Base-by-base conservation (phyloP, 2,888 invertebrate species). In the Eupithecia vulgata region DNA sequence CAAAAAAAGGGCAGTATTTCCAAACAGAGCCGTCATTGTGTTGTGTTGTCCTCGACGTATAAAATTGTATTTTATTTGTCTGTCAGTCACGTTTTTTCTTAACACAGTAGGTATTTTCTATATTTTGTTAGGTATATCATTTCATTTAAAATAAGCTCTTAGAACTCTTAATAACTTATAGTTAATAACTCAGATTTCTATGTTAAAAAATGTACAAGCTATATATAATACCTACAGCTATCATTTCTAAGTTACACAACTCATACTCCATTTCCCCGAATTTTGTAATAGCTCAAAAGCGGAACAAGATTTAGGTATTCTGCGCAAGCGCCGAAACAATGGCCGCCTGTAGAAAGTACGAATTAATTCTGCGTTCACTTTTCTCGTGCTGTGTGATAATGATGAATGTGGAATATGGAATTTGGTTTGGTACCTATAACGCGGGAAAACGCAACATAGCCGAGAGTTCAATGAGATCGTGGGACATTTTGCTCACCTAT, bases 291-390 rank as follows among this genome's bases (percentile, higher is more conserved):
- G 21, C 35, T 35, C 68, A 70, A 65, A 70, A 61, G 75, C 73
- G 68, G 45, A 69, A 71, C 73, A 72, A 12, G 21, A 59, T 71
- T 76, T 74, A 71, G 68, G 73, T 77, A 81, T 80, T 76, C 79
- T 73, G 76, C 71, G 72, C 76, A 61, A 75, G 71, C 70, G 67
- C 74, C 71, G 73, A 79, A 82, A 82, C 82, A 83, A 82, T 82
- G 73, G 75, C 15, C 40, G 66, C 52, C 5, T 69, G 74, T 83
- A 85, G 84, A 85, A 85, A 85, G 85, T 83, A 78, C 71, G 78
- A 81, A 82, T 83, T 82, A 83, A 83, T 81, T 81, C 77, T 72
- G 77, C 78, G 71, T 79, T 80, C 81, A 80, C 80, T 76, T 76
- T 74, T 71, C 74, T 74, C 70, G 65, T 73, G 73, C 21, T n/a